These are phyloP conservation scores for Stenolophus ochropezus DNA, from an alignment of 2,888 invertebrate species.

Conservation along the genomic window DNA sequence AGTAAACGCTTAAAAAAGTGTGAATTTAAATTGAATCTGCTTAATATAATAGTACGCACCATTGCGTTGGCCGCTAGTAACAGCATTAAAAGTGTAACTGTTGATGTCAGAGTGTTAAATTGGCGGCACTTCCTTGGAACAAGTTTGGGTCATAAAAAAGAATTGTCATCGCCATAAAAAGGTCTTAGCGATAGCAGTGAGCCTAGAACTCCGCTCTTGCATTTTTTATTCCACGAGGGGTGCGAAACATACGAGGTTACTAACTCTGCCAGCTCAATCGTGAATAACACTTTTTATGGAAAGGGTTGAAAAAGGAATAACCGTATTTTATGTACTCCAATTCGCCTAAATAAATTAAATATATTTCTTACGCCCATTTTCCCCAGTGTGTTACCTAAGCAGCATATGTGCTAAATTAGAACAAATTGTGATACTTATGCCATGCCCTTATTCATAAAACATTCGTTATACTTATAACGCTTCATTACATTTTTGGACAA, in stretches of 20 bases:
- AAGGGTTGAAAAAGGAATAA: not conserved
- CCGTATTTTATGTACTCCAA: not conserved
- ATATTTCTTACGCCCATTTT: not conserved
- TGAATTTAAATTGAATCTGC: slow-evolving; percentile 56
- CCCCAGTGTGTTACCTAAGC: too few relatives aligned
- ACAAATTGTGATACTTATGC: too few relatives aligned
- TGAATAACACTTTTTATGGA: slow-evolving; percentile 1
- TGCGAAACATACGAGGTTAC: slow-evolving; percentile 2
- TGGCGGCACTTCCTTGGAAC: slow-evolving; percentile 54
- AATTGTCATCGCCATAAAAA: slow-evolving; percentile 59
- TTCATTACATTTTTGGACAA: too few relatives aligned
- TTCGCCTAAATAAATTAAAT: not conserved
- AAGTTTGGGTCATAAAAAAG: slow-evolving; percentile 58
- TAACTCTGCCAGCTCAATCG: not conserved
- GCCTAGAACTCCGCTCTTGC: slow-evolving; percentile 9
- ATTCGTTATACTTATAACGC: too few relatives aligned
- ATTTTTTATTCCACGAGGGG: slow-evolving; percentile 12
- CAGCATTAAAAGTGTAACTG: slow-evolving; percentile 58
- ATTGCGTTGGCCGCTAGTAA: slow-evolving; percentile 39
- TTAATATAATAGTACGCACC: slow-evolving; percentile 50
- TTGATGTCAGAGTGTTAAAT: slow-evolving; percentile 59
- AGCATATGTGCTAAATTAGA: too few relatives aligned
- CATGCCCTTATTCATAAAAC: too few relatives aligned
- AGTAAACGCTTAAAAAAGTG: slow-evolving; percentile 23
- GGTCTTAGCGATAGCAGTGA: slow-evolving; percentile 50